Percentiles rank a stretch among this genome's conserved stretches.
Conservation (phyloP, 1,140 invertebrate species). For the Brachionus paranguensis region DNA sequence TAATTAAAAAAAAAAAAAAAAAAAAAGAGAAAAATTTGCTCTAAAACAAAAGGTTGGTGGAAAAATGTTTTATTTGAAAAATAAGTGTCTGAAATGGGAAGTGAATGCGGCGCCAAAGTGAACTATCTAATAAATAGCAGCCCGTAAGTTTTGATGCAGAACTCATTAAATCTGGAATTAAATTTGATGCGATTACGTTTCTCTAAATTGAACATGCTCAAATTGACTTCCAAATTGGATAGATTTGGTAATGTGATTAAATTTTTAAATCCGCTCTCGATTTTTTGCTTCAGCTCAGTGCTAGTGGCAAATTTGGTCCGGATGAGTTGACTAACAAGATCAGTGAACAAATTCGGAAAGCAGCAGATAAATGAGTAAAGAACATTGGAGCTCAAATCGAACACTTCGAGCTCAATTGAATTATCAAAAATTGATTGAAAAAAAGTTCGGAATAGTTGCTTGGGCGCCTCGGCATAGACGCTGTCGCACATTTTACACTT, state of each 20-base stretch:
- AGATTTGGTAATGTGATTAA: background rate
- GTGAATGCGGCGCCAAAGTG: background rate
- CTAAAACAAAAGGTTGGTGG: background rate
- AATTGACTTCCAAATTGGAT: background rate
- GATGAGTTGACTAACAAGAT: conserved; percentile 24
- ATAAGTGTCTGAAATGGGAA: background rate
- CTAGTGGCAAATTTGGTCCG: background rate
- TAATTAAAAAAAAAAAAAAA: background rate
- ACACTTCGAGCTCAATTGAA: conserved; percentile 20
- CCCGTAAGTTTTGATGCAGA: conserved; percentile 32
- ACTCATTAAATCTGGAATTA: conserved; percentile 34
- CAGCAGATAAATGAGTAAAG: conserved; percentile 8
- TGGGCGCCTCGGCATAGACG: background rate
- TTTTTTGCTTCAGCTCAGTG: background rate
- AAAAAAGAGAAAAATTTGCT: too few species aligned
- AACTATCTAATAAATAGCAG: conserved; percentile 25
- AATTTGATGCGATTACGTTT: conserved; percentile 28
- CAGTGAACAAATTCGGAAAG: conserved; percentile 23
- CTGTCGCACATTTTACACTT: background rate
- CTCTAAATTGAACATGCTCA: conserved; percentile 31
- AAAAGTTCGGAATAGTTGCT: background rate
- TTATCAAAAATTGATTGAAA: conserved; percentile 11
- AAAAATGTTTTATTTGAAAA: background rate
- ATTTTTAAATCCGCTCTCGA: background rate
- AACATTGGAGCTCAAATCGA: conserved; percentile 7